phyloP scores from a whole-genome alignment of 1,140 invertebrate species.

The Drosophila cardini region DNA sequence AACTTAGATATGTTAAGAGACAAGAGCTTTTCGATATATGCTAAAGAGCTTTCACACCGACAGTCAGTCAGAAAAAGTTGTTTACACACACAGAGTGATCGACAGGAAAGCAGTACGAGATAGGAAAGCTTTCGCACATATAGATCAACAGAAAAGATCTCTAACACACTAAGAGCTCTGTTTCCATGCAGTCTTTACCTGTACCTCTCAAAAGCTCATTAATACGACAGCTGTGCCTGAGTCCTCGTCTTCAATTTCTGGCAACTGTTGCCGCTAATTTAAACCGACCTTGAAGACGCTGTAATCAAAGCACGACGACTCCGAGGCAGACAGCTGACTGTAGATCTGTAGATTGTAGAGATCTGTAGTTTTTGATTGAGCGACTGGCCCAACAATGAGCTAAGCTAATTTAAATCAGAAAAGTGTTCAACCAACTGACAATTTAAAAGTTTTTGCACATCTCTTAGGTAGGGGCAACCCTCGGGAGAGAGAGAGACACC shows the following conservation, averaged over 20 bases:
- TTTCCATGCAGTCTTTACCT: not conserved
- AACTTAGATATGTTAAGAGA: no score
- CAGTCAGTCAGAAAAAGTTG: not conserved
- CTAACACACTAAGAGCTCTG: not conserved
- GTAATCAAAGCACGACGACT: constrained; percentile 10
- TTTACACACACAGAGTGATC: not conserved
- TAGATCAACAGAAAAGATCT: no score
- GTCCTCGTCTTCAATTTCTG: constrained; percentile 2
- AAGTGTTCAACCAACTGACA: constrained; percentile 77
- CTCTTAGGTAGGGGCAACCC: not conserved
- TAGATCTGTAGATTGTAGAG: constrained; percentile 38
- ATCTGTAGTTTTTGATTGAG: constrained; percentile 48
- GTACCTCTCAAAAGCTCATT: constrained; percentile 20
- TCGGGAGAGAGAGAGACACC: constrained; percentile 18
- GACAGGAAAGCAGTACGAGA: no score
- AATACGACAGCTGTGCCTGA: constrained; percentile 22
- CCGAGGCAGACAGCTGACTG: constrained; percentile 22
- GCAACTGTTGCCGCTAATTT: constrained; percentile 44
- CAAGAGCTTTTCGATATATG: no score
- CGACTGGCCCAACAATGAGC: constrained; percentile 58
- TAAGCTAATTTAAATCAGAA: constrained; percentile 78
- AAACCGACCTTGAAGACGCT: constrained; percentile 56
- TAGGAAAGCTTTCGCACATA: no score
- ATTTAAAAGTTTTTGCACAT: constrained; percentile 49
- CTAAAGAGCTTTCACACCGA: no score